Base-by-base conservation (phyloP, 2,797 vertebrate genomes). In the Platalea minor region DNA sequence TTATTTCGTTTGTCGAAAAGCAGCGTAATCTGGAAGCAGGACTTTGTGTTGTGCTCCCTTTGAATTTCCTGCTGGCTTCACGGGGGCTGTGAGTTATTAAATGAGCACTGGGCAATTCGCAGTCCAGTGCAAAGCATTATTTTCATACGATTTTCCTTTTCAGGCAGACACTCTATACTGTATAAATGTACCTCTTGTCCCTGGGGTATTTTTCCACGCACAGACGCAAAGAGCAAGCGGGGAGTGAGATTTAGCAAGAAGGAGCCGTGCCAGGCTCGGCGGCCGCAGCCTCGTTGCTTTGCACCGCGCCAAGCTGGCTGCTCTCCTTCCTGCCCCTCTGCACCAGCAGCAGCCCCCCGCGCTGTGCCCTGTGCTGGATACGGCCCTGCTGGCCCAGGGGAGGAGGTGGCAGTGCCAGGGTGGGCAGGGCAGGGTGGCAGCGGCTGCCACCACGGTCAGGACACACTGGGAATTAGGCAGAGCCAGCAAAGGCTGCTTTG, bases 1-100 rank as follows among this genome's bases (percentile, higher is more conserved):
- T 97, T 89, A 75, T 94, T 89, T 97, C 82, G 96, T 33, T 93
- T 85, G 81, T 86, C 4, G 3, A 43, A 77, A 97, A 94, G 94
- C 72, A 61, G 68, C 29, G 1, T 68, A 41, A 61, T 17, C 73
- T 88, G 95, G 79, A 90, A 83, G 83, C 54, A 59, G 85, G 67
- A 73, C 82, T 39, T 63, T 88, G 33, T 9, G 9, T 80, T 43
- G 64, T 64, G 57, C 64, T 91, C 51, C 35, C 48, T 59, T 53
- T 77, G 87, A 72, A 17, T 54, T 67, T 54, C 73, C 51, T 31
- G 9, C 29, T 4, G 0, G 3, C 65, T 84, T 33, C 59, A 6
- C 1, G 3, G 17, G 68, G 85, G 17, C 23, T 85, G 48, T 17
- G 45, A 64, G 45, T 46, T 88, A 6, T 39, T 85, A 9, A 75